Base-by-base conservation (phyloP, 2,888 invertebrate genomes). In the Melinopterus prodromus region DNA sequence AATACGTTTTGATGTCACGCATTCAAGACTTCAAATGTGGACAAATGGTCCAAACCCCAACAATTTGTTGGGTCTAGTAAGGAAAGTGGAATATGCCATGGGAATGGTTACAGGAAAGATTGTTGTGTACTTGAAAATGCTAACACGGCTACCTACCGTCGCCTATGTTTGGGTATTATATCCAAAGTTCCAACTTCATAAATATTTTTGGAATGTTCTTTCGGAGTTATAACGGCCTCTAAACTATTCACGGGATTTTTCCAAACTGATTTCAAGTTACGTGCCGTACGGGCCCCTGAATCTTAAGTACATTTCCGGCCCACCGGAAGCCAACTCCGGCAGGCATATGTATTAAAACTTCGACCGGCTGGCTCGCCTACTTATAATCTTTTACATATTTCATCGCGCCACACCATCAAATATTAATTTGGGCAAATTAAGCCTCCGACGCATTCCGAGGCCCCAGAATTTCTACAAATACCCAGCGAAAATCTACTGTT, bases 131-230 rank as follows among this genome's bases (percentile, higher is more conserved):
- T 26, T 26, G 26, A 26, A 26, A 26, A 26, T 26, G 26, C 26
- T n/a, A n/a, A n/a, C n/a, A n/a, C n/a, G n/a, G n/a, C n/a, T n/a
- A n/a, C n/a, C n/a, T n/a, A n/a, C n/a, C n/a, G n/a, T n/a, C n/a
- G n/a, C n/a, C n/a, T 26, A 53, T 53, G 53, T 53, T 53, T 53
- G 9, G 53, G 53, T 53, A 53, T 53, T 53, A 53, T 53, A 53
- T 53, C 53, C 5, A 78, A 82, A 78, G 81, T 80, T 81, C 80
- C 76, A 81, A 81, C 82, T 82, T 81, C 74, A 81, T 80, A 82
- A 82, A 82, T 83, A 82, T 82, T 81, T 82, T 80, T 70, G 79
- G 81, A 83, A 82, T 82, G 82, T 80, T 81, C 81, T 81, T 79
- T 78, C 36, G 76, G 35, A 80, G 70, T 80, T 77, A 77, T 77